Evolutionary conservation across 2,888 invertebrate genomes (phyloP), one percentile per base, ranked within the genome.

Genomic region (Drosophila ustulata): DNA sequence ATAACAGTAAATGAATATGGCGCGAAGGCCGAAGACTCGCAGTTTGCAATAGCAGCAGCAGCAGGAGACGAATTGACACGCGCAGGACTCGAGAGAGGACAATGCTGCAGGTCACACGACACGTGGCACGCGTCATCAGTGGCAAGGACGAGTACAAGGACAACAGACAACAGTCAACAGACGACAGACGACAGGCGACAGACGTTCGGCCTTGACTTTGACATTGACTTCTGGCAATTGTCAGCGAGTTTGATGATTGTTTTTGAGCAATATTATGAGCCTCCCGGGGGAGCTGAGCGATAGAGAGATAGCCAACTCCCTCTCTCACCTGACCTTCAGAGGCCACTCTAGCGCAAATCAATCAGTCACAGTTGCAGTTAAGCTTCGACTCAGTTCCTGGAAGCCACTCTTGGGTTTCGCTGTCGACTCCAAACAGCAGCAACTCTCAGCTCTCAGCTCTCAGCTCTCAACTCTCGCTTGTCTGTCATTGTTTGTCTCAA

Each of bases 401-500:
- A 88, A 88, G 66, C 66, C 61, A 41, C 76, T 41, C 73, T 67
- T 64, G 32, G 41, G 41, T 47, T 49, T 32, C 64, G 7, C 7
- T 7, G 13, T 13, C 39, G 37, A 25, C 47, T 64, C 23, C 11
- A 18, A 11, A 9, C 7, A 43, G 26, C 43, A n/a, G 11, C 46
- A 9, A 37, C 18, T 18, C 18, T 18, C 18, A 18, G 18, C 18
- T 18, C 18, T 18, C 37, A 13, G 13, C 39, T 39, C 39, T 39
- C 11, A 18, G 18, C 18, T 18, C 18, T 18, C 37, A 13, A 6
- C 39, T 39, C 39, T 39, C 11, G 51, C 59, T 59, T 50, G 64
- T 82, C 88, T 87, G 85, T 87, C 85, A 87, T 89, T 83, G 88
- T 83, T 83, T 83, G 89, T 83, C 83, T 80, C 80, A 76, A 80